Conservation (phyloP, 1,140 invertebrate genomes). For the Zaprionus taronus region DNA sequence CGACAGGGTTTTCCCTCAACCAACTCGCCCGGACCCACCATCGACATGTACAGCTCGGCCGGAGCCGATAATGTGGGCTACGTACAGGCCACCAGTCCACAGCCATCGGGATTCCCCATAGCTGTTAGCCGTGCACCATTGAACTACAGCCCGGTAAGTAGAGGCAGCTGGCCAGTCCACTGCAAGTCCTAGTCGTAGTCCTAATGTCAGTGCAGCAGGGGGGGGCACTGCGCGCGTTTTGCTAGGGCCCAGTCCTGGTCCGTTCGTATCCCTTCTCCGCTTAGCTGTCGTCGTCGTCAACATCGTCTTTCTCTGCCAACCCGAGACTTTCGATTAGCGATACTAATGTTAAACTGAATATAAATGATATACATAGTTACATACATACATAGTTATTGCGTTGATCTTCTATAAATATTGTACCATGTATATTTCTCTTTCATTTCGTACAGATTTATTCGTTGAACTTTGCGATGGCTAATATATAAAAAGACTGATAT, state of each 20-base stretch:
- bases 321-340: background rate
- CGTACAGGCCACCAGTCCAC: conserved; percentile 96
- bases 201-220: background rate
- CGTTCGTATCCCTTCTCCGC: background rate
- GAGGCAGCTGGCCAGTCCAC: background rate
- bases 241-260: background rate
- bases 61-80: conserved; percentile 94
- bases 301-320: background rate
- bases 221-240: conserved; percentile 2
- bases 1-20: conserved; percentile 93
- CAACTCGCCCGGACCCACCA: conserved; percentile 93
- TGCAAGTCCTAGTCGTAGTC: conserved; percentile 1
- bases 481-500: conserved; percentile 84
- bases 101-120: conserved; percentile 95
- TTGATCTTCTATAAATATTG: conserved; percentile 72
- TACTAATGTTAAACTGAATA: conserved; percentile 5
- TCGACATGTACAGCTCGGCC: conserved; percentile 95
- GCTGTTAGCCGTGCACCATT: conserved; percentile 94
- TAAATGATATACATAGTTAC: conserved; percentile 10
- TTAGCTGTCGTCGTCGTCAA: background rate
- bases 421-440: conserved; percentile 82
- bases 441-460: conserved; percentile 84
- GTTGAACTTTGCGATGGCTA: conserved; percentile 85
- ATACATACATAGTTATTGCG: conserved; percentile 64
- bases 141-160: conserved; percentile 94